A percentile compares a stretch with the other conserved stretches of the same genome.
Conservation (phyloP, 2,888 invertebrate genomes). For the Ornithoptera priamus region DNA sequence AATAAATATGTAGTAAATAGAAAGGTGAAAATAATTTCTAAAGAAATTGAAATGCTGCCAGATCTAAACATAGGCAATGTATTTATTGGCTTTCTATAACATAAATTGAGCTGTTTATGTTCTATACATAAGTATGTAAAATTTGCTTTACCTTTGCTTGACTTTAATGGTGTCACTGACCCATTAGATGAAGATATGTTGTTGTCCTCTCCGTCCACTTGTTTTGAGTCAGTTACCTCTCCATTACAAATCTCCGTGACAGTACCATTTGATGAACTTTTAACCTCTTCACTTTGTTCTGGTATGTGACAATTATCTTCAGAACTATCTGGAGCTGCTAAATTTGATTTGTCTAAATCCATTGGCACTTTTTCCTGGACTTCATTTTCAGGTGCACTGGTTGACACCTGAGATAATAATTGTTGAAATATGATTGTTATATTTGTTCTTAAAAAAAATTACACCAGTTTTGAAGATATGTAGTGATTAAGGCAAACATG, state of each 20-base stretch:
- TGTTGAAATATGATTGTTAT: neutral
- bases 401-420: constrained; percentile 58
- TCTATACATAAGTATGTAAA: neutral
- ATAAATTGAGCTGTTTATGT: neutral
- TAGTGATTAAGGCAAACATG: no score
- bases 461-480: no score
- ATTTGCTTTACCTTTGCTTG: constrained; percentile 56
- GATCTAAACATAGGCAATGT: no score
- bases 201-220: constrained; percentile 60
- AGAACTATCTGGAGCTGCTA: constrained; percentile 69
- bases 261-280: constrained; percentile 43
- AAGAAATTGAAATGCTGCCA: no score
- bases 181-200: constrained; percentile 78
- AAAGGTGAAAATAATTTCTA: no score
- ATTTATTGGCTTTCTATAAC: no score
- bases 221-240: constrained; percentile 71
- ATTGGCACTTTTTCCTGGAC: constrained; percentile 45
- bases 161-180: constrained; percentile 59
- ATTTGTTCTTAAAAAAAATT: neutral
- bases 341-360: constrained; percentile 53
- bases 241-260: constrained; percentile 60
- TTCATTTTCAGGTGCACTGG: constrained; percentile 60
- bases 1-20: no score
- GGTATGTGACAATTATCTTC: constrained; percentile 66
- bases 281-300: constrained; percentile 65